A percentile compares a stretch with the other conserved stretches of the same genome.
Evolutionary conservation across 2,113 vertebrate genomes (phyloP).

Genomic region (Perca fluviatilis): DNA sequence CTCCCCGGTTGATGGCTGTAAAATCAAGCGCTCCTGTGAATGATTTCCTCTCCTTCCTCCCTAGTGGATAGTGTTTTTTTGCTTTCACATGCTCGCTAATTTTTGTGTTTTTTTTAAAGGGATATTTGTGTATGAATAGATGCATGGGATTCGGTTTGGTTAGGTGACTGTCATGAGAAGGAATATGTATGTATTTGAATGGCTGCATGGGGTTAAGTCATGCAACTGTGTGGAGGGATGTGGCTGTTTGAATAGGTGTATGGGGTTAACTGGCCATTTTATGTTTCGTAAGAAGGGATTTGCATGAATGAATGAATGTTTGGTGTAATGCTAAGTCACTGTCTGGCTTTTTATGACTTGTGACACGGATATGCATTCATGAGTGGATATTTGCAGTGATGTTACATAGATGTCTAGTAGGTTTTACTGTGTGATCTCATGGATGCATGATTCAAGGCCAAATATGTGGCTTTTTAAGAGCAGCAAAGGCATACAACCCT

Average conservation of each 20-base stretch:
- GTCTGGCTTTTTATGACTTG: slow-evolving; percentile 35
- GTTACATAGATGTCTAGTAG: neutral
- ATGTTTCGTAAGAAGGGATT: slow-evolving; percentile 23
- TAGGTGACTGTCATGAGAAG: neutral
- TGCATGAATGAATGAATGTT: slow-evolving; percentile 34
- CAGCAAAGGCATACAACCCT: neutral
- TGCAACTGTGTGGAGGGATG: slow-evolving; percentile 2
- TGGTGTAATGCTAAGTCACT: slow-evolving; percentile 21
- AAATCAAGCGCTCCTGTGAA: slow-evolving; percentile 75
- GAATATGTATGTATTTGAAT: neutral
- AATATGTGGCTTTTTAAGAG: slow-evolving; percentile 15
- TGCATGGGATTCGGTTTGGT: neutral
- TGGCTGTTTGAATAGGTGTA: slow-evolving; percentile 20
- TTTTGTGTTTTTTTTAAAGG: slow-evolving; percentile 32
- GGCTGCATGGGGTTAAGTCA: slow-evolving; percentile 1
- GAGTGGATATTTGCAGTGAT: slow-evolving; percentile 17
- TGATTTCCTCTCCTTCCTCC: slow-evolving; percentile 67
- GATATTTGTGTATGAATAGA: slow-evolving; percentile 45
- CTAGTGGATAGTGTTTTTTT: slow-evolving; percentile 30
- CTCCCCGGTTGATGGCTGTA: slow-evolving; percentile 51
- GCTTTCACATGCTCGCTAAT: slow-evolving; percentile 45
- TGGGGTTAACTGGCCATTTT: slow-evolving; percentile 25
- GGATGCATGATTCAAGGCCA: neutral
- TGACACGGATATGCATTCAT: slow-evolving; percentile 4
- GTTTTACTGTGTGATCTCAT: slow-evolving; percentile 3